A percentile compares a stretch with the other conserved stretches of the same genome.
These are phyloP conservation scores for Phaethon lepturus DNA, from an alignment of 2,113 vertebrate species.

Conservation along the genomic window DNA sequence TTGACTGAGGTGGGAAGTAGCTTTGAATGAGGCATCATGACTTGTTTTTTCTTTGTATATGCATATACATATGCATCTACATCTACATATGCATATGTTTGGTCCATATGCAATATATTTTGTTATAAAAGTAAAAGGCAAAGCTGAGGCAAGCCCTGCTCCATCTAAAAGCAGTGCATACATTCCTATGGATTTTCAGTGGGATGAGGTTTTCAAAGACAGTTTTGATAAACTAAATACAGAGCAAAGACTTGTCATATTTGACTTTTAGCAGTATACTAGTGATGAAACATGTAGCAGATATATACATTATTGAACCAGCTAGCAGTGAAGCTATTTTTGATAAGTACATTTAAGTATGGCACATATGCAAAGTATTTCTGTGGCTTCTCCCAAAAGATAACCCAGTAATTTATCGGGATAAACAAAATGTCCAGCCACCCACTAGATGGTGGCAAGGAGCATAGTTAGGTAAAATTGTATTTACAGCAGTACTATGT, in stretches of 20 bases:
- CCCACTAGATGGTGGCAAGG: conserved; percentile 49
- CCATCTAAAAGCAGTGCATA: not conserved
- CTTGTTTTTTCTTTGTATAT: not conserved
- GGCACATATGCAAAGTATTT: not conserved
- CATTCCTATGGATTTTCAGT: not conserved
- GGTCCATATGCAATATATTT: not conserved
- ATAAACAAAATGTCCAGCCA: not conserved
- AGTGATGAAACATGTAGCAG: not conserved
- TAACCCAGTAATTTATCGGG: not conserved
- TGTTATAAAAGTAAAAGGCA: not conserved
- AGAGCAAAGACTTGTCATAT: not conserved
- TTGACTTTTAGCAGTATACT: not conserved
- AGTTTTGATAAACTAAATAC: not conserved
- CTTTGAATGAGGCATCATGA: not conserved
- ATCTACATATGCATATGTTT: not conserved
- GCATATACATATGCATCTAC: too few species aligned
- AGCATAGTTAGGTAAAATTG: conserved; percentile 8
- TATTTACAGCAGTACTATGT: not conserved
- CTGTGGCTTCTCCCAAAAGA: not conserved
- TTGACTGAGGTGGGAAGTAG: not conserved
- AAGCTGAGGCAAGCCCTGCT: not conserved
- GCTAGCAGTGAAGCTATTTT: not conserved
- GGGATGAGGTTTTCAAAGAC: not conserved
- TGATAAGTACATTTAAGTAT: not conserved
- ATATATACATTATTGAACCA: not conserved